Conservation (phyloP, 2,888 invertebrate species). For the Trachelus troglodyta region DNA sequence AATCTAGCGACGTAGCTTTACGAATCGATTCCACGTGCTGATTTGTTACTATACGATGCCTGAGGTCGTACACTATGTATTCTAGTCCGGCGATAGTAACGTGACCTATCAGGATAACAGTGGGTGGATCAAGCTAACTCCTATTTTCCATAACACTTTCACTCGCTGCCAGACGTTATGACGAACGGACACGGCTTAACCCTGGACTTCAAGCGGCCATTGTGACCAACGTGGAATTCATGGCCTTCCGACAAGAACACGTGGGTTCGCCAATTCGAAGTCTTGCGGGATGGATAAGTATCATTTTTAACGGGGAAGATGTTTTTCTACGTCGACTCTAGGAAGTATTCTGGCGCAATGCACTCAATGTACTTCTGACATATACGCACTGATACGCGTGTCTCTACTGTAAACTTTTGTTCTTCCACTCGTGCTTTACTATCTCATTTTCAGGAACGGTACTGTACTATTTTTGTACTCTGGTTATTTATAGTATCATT, state of each 20-base stretch:
- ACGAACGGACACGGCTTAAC: not conserved
- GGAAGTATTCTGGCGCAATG: not conserved
- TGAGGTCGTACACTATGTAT: not conserved
- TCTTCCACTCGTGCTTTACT: not conserved
- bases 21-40: not conserved
- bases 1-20: not conserved
- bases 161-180: not conserved
- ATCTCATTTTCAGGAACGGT: constrained; percentile 8
- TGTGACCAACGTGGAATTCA: not conserved
- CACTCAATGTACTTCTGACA: not conserved
- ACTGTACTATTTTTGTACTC: constrained; percentile 45
- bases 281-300: not conserved
- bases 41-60: not conserved
- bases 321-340: not conserved
- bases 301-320: not conserved
- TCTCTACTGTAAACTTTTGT: not conserved
- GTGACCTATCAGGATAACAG: not conserved
- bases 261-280: not conserved
- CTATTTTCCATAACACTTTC: not conserved
- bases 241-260: not conserved
- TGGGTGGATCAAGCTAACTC: not conserved
- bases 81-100: not conserved
- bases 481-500: constrained; percentile 48
- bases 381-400: not conserved
- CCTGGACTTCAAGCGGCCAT: constrained; percentile 1